Percentiles rank a stretch among this genome's conserved stretches.
These are phyloP conservation scores for Typhlomys cinereus DNA, from an alignment of 2,113 vertebrate genomes.

Conservation along the genomic window DNA sequence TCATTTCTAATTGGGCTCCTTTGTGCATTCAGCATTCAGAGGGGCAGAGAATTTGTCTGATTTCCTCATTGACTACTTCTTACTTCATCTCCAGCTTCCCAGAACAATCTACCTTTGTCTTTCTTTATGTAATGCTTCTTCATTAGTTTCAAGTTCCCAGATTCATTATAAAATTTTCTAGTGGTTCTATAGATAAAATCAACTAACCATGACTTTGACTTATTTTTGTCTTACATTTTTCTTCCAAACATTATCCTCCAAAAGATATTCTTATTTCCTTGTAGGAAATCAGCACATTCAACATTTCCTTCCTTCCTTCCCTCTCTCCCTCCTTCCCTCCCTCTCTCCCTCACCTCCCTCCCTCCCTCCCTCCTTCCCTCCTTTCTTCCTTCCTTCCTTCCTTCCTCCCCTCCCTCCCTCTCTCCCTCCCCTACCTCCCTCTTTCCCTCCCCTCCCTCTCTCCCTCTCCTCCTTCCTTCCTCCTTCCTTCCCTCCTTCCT, in stretches of 20 bases:
- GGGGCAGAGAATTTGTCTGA: slow-evolving; percentile 38
- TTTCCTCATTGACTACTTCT: not conserved
- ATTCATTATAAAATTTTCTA: slow-evolving; percentile 61
- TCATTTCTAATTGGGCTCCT: slow-evolving; percentile 65
- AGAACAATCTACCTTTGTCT: slow-evolving; percentile 29
- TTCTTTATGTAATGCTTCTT: slow-evolving; percentile 64
- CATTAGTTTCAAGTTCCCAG: slow-evolving; percentile 67
- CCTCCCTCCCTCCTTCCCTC: not conserved
- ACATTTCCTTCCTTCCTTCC: not conserved
- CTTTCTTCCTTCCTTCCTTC: not conserved
- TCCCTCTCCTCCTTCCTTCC: too few relatives aligned
- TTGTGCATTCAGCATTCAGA: slow-evolving; percentile 57
- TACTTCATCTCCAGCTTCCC: slow-evolving; percentile 60
- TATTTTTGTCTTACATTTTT: slow-evolving; percentile 56
- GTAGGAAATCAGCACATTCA: slow-evolving; percentile 55
- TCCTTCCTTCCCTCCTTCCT: not conserved
- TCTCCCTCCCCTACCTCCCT: too few relatives aligned
- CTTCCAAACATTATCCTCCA: slow-evolving; percentile 11
- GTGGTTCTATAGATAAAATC: slow-evolving; percentile 50
- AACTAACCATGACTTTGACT: too few relatives aligned
- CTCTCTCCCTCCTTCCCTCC: not conserved
- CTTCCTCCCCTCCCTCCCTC: not conserved
- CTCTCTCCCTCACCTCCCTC: not conserved
- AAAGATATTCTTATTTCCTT: not conserved
- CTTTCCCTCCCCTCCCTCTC: too few relatives aligned